Base-by-base conservation (phyloP, 2,797 vertebrate genomes). In the Stomatorhinus walkeri region DNA sequence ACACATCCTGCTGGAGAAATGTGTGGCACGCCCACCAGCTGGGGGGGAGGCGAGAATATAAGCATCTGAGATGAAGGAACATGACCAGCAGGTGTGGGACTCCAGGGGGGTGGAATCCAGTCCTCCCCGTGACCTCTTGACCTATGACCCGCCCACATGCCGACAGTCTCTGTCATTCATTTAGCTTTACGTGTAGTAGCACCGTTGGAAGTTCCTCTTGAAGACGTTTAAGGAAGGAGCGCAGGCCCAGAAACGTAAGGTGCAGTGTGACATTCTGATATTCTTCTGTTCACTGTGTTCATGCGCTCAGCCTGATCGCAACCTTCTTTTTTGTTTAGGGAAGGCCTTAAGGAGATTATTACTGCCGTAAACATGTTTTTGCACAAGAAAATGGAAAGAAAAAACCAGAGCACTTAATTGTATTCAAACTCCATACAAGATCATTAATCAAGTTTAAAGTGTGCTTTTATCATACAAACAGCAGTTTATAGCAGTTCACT, bases 301-400 rank as follows among this genome's bases (percentile, higher is more conserved):
- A 64, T 46, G 36, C 24, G 52, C 87, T 87, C 28, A 16, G 36
- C 12, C n/a, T 22, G 48, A 28, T 84, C 46, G n/a, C 76, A 54
- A 54, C 19, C 51, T 87, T 54, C 14, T n/a, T 43, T 79, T n/a
- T n/a, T n/a, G 32, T 79, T 86, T 54, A 48, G 64, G 16, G 36
- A 89, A 87, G 59, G 61, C 84, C 46, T 19, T 52, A 51, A 68
- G 85, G 89, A 76, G 88, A 91, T 88, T 90, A 91, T 92, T 91
- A 91, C 90, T 91, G 91, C 92, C 88, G 89, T 92, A 90, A 90
- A 91, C 91, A 61, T 85, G 88, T 89, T 84, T 85, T 56, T 32
- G 22, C 85, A 87, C 85, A 64, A 87, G 22, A 61, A 46, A 64
- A 64, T 54, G 48, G n/a, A 56, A 52, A 56, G 24, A 48, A 40